These are phyloP conservation scores for Prinia subflava DNA, from an alignment of 2,113 vertebrate genomes.

Conservation along the genomic window DNA sequence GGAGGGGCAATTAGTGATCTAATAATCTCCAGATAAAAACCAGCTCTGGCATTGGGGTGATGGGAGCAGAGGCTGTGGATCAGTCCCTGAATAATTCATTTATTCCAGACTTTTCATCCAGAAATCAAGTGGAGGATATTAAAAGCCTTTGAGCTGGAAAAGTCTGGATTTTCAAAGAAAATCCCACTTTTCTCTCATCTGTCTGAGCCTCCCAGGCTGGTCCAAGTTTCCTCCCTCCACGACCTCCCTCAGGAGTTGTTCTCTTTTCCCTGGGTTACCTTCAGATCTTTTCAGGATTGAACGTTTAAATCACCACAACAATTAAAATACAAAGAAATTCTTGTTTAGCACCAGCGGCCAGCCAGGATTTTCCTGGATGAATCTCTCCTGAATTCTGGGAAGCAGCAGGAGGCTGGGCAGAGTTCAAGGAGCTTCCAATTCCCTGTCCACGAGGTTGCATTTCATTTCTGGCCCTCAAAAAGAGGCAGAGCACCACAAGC, in stretches of 20 bases:
- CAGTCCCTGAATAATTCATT: background rate
- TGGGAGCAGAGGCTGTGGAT: background rate
- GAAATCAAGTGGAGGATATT: background rate
- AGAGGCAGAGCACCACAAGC: background rate
- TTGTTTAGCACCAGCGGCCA: background rate
- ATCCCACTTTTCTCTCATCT: background rate
- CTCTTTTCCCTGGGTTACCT: background rate
- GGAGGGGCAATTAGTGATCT: background rate
- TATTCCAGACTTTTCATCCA: background rate
- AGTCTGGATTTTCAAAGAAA: background rate
- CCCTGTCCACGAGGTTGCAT: rapidly evolving
- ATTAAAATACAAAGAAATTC: background rate
- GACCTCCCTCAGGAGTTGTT: background rate
- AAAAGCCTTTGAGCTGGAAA: background rate
- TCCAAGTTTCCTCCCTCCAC: background rate
- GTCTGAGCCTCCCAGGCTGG: background rate
- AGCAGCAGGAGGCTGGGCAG: background rate
- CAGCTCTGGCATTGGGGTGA: background rate
- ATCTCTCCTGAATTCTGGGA: background rate
- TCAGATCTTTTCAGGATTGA: background rate
- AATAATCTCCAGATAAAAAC: background rate
- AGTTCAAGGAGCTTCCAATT: background rate
- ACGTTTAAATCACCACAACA: rapidly evolving
- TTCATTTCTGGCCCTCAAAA: background rate
- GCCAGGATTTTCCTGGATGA: background rate